phyloP scores from a whole-genome alignment of 1,140 invertebrate genomes.

The Physella acuta region DNA sequence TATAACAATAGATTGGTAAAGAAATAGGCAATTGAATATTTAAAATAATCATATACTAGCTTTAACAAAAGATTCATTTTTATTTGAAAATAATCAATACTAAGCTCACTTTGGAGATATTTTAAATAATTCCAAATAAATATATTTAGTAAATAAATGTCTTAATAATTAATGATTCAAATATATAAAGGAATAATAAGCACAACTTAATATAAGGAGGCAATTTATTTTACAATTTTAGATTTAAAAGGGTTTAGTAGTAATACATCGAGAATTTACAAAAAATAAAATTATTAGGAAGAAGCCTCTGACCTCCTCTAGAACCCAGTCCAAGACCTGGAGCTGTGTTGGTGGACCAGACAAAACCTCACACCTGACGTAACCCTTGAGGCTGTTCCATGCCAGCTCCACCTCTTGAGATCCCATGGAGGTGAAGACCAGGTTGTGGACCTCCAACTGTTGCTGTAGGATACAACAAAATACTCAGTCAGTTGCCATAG shows the following conservation, averaged over 20 bases:
- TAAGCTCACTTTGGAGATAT: too few species aligned
- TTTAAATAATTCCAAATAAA: too few species aligned
- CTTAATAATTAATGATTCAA: too few species aligned
- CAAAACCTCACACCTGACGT: constrained; percentile 46
- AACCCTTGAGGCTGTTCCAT: constrained; percentile 48
- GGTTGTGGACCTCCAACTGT: constrained; percentile 42
- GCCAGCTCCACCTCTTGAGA: constrained; percentile 45
- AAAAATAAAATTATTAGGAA: not conserved
- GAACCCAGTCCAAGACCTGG: constrained; percentile 44
- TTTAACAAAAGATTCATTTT: too few species aligned
- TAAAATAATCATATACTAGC: too few species aligned
- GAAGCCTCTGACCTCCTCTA: constrained; percentile 37
- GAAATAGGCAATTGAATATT: too few species aligned
- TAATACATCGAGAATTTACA: not conserved
- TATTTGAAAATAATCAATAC: too few species aligned
- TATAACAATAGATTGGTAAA: too few species aligned
- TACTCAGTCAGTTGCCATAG: too few species aligned
- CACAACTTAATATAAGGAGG: not conserved
- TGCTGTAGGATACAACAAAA: too few species aligned
- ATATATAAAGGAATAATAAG: not conserved
- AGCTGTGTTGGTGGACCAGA: constrained; percentile 53
- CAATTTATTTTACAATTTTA: not conserved
- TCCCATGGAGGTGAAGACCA: constrained; percentile 47
- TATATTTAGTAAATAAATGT: too few species aligned
- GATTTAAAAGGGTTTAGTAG: not conserved